Conservation (phyloP, 2,888 invertebrate species). For the Hypselothyrea guttata region DNA sequence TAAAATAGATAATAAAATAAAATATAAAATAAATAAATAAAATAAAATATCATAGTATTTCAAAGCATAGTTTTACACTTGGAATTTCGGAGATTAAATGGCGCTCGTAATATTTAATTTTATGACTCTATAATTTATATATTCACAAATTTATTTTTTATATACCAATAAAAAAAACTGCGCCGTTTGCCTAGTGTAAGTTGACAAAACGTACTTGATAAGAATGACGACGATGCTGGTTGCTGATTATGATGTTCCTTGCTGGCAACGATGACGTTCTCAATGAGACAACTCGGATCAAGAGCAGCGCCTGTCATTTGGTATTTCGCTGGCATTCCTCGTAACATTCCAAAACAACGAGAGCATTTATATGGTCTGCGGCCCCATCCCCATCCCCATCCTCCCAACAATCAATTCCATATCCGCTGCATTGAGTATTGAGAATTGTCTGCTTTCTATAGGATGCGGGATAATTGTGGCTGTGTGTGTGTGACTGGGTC, state of each 20-base stretch:
- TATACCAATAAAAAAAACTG: too few species aligned
- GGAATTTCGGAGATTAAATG: too few species aligned
- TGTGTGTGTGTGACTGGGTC: slow-evolving; percentile 41
- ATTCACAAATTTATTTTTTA: too few species aligned
- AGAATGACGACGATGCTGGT: slow-evolving; percentile 52
- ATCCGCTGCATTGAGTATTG: slow-evolving; percentile 50
- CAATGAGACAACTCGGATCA: slow-evolving; percentile 37
- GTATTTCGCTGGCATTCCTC: slow-evolving; percentile 68
- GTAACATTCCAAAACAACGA: slow-evolving; percentile 54
- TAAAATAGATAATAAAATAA: too few species aligned
- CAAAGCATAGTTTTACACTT: too few species aligned
- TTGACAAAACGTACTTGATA: slow-evolving; percentile 55
- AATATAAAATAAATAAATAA: too few species aligned
- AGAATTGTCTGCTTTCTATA: slow-evolving; percentile 45
- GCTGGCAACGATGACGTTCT: slow-evolving; percentile 35
- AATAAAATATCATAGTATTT: too few species aligned
- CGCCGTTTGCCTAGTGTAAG: slow-evolving; percentile 38
- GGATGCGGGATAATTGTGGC: slow-evolving; percentile 45
- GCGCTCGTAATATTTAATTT: too few species aligned
- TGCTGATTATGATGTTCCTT: slow-evolving; percentile 35
- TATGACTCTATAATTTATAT: too few species aligned
- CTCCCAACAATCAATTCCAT: slow-evolving; percentile 8
- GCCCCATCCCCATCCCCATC: slow-evolving; percentile 4
- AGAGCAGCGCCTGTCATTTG: slow-evolving; percentile 45
- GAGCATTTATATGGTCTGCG: neutral